phyloP scores from a whole-genome alignment of 2,888 invertebrate species.

The Hermodice carunculata region DNA sequence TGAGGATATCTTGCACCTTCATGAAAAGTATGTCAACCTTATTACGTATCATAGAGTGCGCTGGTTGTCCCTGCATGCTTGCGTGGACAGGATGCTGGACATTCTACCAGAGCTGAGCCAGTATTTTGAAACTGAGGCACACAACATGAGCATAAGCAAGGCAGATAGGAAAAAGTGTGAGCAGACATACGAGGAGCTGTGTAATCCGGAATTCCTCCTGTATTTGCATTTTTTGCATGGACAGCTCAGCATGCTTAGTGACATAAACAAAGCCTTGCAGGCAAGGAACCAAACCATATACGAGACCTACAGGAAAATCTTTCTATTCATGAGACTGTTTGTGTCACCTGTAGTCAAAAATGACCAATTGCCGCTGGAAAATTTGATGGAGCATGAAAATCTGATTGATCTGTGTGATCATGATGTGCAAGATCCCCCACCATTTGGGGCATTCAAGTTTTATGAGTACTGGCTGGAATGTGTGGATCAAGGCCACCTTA shows the following conservation, averaged over 20 bases:
- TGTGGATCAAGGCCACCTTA: too few species aligned
- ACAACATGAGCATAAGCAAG: background rate
- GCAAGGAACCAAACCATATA: background rate
- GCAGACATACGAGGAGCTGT: background rate
- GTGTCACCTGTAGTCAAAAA: background rate
- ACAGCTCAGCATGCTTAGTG: background rate
- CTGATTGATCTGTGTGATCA: background rate
- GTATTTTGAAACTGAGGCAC: background rate
- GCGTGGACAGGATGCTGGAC: background rate
- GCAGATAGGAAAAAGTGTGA: background rate
- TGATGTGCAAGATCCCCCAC: background rate
- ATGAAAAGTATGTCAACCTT: background rate
- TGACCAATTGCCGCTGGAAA: background rate
- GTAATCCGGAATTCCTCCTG: background rate
- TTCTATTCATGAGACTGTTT: background rate
- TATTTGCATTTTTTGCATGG: background rate
- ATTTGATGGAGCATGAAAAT: conserved; percentile 3
- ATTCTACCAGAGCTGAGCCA: background rate
- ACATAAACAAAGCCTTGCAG: background rate
- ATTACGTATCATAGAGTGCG: background rate
- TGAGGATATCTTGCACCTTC: background rate
- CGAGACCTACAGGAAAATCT: background rate
- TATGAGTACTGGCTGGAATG: background rate
- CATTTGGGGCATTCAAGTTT: background rate
- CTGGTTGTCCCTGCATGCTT: background rate